Evolutionary conservation across 1,140 invertebrate genomes (phyloP).

Genomic region (Fopius arisanus): DNA sequence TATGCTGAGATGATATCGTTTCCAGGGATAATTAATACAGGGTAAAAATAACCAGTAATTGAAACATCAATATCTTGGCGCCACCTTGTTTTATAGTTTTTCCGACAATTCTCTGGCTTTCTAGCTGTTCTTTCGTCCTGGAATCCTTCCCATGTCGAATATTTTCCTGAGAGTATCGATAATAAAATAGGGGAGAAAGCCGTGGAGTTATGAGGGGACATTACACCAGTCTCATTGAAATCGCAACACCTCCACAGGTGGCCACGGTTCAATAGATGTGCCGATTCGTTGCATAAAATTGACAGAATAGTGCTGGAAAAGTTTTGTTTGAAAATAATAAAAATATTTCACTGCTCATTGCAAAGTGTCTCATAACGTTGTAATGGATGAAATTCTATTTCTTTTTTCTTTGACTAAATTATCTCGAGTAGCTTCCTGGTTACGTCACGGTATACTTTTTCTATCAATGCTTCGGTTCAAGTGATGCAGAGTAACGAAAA

Average conservation of each 20-base stretch:
- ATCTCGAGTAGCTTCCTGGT: slow-evolving; percentile 14
- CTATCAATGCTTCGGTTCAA: neutral
- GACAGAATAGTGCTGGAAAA: neutral
- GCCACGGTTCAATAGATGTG: neutral
- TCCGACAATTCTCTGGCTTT: neutral
- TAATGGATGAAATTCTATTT: neutral
- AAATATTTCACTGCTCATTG: neutral
- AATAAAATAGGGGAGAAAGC: slow-evolving; percentile 18
- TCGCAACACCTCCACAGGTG: neutral
- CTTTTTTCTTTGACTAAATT: slow-evolving; percentile 4
- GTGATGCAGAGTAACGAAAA: neutral
- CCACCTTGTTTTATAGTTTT: neutral
- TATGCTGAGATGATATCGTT: neutral
- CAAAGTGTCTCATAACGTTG: neutral
- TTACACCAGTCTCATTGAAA: neutral
- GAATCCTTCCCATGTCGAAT: neutral
- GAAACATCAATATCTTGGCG: neutral
- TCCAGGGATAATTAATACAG: neutral
- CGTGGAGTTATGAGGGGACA: neutral
- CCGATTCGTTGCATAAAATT: neutral
- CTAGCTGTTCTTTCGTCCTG: neutral
- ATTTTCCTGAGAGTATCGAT: neutral
- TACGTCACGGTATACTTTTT: neutral
- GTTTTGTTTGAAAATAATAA: neutral
- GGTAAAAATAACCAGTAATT: neutral